Percentiles rank a stretch among this genome's conserved stretches.
Evolutionary conservation across 2,113 vertebrate species (phyloP).

Genomic region (Tragelaphus buxtoni): DNA sequence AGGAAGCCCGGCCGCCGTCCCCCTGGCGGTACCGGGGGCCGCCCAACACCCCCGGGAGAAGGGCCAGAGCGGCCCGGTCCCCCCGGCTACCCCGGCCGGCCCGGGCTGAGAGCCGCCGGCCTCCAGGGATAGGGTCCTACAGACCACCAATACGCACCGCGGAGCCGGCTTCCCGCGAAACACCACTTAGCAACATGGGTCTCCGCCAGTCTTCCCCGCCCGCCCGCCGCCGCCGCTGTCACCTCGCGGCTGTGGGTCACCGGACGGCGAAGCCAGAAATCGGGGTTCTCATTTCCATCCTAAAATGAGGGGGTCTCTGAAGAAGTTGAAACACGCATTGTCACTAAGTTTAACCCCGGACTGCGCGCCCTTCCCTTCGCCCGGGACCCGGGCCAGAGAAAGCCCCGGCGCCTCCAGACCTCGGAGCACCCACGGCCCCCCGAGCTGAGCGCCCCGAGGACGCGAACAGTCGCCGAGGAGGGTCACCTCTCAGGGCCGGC

Average conservation of each 20-base stretch:
- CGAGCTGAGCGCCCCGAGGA: not conserved
- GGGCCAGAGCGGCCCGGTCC: not conserved
- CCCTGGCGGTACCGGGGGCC: not conserved
- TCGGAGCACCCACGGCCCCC: not conserved
- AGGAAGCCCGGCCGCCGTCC: not conserved
- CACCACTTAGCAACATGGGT: not conserved
- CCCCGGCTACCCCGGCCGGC: not conserved
- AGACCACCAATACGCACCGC: not conserved
- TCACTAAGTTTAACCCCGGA: constrained; percentile 63
- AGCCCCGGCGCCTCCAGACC: not conserved
- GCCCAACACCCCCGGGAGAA: not conserved
- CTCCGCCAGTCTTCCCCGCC: not conserved
- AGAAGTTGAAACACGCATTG: constrained; percentile 3
- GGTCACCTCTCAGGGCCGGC: not conserved
- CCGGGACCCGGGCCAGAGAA: not conserved
- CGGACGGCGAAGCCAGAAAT: not conserved
- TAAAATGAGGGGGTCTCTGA: not conserved
- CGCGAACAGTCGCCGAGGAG: not conserved
- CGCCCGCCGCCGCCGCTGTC: no score
- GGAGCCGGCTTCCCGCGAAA: not conserved
- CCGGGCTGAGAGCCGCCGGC: not conserved
- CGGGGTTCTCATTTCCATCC: not conserved
- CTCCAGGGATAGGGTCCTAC: not conserved
- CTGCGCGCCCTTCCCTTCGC: not conserved
- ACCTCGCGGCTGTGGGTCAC: not conserved